Conservation (phyloP, 2,888 invertebrate species). For the Leucophenga maculata region DNA sequence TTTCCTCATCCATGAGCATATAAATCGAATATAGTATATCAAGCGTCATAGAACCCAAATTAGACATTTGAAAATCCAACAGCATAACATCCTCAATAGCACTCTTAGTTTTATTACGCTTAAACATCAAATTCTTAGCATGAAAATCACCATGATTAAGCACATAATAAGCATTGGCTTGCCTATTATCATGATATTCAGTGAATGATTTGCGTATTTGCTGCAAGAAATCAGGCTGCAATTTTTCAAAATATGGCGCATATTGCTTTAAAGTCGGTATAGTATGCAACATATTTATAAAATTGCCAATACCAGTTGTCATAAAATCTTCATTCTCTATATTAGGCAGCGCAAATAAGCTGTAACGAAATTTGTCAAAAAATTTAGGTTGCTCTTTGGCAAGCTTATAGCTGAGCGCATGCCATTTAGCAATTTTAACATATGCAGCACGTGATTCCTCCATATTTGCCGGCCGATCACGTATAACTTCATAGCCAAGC, state of each 20-base stretch:
- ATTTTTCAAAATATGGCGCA: slow-evolving; percentile 37
- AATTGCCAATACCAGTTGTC: slow-evolving; percentile 32
- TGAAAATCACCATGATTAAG: slow-evolving; percentile 67
- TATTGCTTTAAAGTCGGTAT: slow-evolving; percentile 34
- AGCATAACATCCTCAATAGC: slow-evolving; percentile 51
- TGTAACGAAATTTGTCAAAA: slow-evolving; percentile 21
- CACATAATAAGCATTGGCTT: slow-evolving; percentile 43
- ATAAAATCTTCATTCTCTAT: slow-evolving; percentile 24
- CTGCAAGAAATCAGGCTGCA: slow-evolving; percentile 14
- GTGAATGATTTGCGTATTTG: slow-evolving; percentile 9
- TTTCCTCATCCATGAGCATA: slow-evolving; percentile 48
- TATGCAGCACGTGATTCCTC: slow-evolving; percentile 40
- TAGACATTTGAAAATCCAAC: slow-evolving; percentile 59
- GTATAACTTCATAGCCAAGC: slow-evolving; percentile 33
- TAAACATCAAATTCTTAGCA: slow-evolving; percentile 61
- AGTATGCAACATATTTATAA: slow-evolving; percentile 29
- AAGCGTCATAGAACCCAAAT: slow-evolving; percentile 47
- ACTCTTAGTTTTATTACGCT: slow-evolving; percentile 32
- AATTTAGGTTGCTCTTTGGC: slow-evolving; percentile 35
- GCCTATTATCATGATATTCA: slow-evolving; percentile 36
- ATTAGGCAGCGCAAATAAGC: slow-evolving; percentile 9
- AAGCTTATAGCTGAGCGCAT: slow-evolving; percentile 48
- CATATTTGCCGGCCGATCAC: slow-evolving; percentile 34
- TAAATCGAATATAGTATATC: slow-evolving; percentile 57
- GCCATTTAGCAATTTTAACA: slow-evolving; percentile 50